Evolutionary conservation across 2,797 vertebrate species (phyloP).

Genomic region (Enteromius trimaculatus): DNA sequence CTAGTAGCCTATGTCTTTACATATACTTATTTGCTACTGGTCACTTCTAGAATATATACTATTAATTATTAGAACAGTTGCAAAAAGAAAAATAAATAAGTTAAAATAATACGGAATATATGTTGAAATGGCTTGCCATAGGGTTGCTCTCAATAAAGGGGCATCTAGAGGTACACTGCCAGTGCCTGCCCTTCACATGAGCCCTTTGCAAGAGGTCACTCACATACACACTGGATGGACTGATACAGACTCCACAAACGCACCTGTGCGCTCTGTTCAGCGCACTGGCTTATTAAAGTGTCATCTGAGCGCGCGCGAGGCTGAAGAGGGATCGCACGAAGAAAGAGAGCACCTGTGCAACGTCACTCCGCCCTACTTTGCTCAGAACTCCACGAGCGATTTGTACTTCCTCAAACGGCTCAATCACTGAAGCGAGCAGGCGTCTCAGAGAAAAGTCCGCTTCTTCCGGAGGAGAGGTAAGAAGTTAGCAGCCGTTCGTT

Average conservation of each 20-base stretch:
- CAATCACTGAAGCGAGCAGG: slow-evolving; percentile 56
- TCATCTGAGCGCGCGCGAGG: not conserved
- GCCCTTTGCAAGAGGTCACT: slow-evolving; percentile 14
- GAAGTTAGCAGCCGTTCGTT: not conserved
- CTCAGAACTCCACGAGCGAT: slow-evolving; percentile 63
- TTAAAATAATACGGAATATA: slow-evolving; percentile 33
- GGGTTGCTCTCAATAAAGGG: slow-evolving; percentile 27
- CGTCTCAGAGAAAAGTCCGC: not conserved
- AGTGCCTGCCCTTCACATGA: slow-evolving; percentile 13
- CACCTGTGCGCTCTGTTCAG: slow-evolving; percentile 13
- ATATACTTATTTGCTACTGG: not conserved
- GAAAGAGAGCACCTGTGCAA: slow-evolving; percentile 65
- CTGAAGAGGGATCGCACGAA: not conserved
- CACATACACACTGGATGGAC: not conserved
- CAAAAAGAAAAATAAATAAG: not conserved
- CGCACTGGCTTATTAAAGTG: not conserved
- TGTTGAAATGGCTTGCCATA: slow-evolving; percentile 11
- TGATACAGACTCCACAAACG: not conserved
- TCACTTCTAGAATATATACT: not conserved
- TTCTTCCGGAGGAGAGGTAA: slow-evolving; percentile 46
- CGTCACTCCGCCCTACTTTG: slow-evolving; percentile 71
- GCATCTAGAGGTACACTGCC: not conserved
- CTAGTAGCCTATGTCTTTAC: not conserved
- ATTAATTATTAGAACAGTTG: not conserved
- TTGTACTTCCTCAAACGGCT: slow-evolving; percentile 77